Evolutionary conservation across 2,113 vertebrate species (phyloP).

Genomic region (Percina caprodes): DNA sequence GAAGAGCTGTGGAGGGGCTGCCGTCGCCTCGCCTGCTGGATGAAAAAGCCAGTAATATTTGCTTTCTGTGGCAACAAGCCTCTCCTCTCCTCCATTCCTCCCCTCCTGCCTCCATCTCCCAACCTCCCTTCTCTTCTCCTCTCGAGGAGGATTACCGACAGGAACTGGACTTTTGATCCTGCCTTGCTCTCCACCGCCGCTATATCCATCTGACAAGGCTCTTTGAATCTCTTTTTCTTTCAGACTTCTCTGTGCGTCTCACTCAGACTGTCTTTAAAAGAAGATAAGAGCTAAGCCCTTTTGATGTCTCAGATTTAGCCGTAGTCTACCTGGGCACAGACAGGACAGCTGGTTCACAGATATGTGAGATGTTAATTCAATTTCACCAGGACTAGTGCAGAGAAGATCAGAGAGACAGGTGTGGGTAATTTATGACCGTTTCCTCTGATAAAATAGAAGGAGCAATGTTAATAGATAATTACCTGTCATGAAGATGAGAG

Average conservation of each 20-base stretch:
- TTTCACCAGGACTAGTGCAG: conserved; percentile 24
- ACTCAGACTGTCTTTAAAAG: conserved; percentile 39
- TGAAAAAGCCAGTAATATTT: conserved; percentile 62
- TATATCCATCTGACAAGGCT: conserved; percentile 72
- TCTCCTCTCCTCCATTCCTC: conserved; percentile 23
- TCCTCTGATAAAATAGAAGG: conserved; percentile 41
- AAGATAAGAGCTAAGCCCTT: conserved; percentile 51
- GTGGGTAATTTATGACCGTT: conserved; percentile 49
- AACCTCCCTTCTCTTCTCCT: conserved; percentile 17
- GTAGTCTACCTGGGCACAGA: conserved; percentile 33
- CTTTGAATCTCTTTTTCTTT: conserved; percentile 47
- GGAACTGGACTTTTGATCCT: conserved; percentile 77
- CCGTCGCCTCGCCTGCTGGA: conserved; percentile 55
- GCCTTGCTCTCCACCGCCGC: conserved; percentile 51
- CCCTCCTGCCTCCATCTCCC: conserved; percentile 22
- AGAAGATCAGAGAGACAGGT: conserved; percentile 50
- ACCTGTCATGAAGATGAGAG: conserved; percentile 48
- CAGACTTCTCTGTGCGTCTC: conserved; percentile 29
- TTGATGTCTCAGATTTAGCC: conserved; percentile 53
- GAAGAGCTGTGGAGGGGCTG: conserved; percentile 65
- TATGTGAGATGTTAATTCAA: conserved; percentile 61
- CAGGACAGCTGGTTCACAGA: conserved; percentile 57
- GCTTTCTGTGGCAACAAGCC: conserved; percentile 56
- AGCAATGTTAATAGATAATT: conserved; percentile 53
- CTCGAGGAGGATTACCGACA: conserved; percentile 75